These are phyloP conservation scores for Rhadina sibilatrix DNA, from an alignment of 2,113 vertebrate genomes.

Conservation along the genomic window DNA sequence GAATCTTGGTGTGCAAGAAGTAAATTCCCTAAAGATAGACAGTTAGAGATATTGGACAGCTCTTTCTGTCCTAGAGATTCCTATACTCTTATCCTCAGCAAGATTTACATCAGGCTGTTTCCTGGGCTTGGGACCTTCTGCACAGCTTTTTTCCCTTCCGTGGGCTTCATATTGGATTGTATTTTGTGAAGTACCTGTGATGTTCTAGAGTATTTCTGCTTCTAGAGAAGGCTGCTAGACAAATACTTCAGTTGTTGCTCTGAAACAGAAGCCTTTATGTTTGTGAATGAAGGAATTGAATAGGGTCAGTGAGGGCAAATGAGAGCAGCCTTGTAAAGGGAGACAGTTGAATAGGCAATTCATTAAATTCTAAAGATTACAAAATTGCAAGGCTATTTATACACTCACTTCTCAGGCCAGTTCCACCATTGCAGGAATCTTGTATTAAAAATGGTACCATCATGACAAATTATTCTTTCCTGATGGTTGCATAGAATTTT, in stretches of 20 bases:
- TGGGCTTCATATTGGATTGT: neutral
- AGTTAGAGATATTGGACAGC: neutral
- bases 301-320: constrained; percentile 27
- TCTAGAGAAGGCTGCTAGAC: constrained; percentile 26
- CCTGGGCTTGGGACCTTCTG: neutral
- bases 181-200: constrained; percentile 22
- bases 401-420: neutral
- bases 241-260: constrained; percentile 16
- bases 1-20: neutral
- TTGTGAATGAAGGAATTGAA: constrained; percentile 49
- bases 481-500: neutral
- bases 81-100: neutral
- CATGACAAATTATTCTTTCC: neutral
- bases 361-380: constrained; percentile 46
- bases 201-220: constrained; percentile 45
- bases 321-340: constrained; percentile 37
- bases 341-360: constrained; percentile 57
- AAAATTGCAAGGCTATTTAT: constrained; percentile 44
- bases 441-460: neutral
- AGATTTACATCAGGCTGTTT: neutral
- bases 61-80: neutral
- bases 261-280: constrained; percentile 53
- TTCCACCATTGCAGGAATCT: constrained; percentile 24
- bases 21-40: neutral
- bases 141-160: neutral